Evolutionary conservation across 2,797 vertebrate species (phyloP).

Genomic region (Morelia viridis): DNA sequence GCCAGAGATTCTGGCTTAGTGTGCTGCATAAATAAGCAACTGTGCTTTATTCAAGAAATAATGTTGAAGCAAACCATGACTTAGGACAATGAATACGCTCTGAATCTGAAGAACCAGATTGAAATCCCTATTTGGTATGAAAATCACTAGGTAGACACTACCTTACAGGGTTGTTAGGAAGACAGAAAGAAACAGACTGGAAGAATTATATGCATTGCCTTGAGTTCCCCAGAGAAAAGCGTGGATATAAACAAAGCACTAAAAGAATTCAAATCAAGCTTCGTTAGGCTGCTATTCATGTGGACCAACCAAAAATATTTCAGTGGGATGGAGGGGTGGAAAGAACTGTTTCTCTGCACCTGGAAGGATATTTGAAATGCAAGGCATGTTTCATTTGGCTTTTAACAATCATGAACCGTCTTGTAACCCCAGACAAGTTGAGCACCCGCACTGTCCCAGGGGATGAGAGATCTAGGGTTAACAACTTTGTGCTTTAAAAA

Average conservation of each 20-base stretch:
- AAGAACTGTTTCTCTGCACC: constrained; percentile 32
- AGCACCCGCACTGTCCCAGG: constrained; percentile 60
- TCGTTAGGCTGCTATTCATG: background rate
- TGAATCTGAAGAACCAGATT: background rate
- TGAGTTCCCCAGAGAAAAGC: background rate
- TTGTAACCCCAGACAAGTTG: constrained; percentile 70
- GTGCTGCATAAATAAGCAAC: background rate
- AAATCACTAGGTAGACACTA: background rate
- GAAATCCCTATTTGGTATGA: background rate
- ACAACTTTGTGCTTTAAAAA: constrained; percentile 75
- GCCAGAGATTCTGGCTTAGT: background rate
- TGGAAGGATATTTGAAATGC: constrained; percentile 53
- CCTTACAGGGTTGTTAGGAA: background rate
- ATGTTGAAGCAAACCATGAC: background rate
- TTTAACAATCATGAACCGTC: constrained; percentile 53
- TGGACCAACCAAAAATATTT: background rate
- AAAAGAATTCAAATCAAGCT: background rate
- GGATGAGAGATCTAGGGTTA: constrained; percentile 72
- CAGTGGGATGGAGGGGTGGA: background rate
- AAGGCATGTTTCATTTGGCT: constrained; percentile 55
- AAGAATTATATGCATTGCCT: background rate
- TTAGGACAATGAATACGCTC: background rate
- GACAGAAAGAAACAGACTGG: background rate
- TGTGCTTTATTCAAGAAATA: background rate
- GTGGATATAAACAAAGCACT: background rate